Evolutionary conservation across 2,797 vertebrate genomes (phyloP).

Genomic region (Thalassophryne amazonica): DNA sequence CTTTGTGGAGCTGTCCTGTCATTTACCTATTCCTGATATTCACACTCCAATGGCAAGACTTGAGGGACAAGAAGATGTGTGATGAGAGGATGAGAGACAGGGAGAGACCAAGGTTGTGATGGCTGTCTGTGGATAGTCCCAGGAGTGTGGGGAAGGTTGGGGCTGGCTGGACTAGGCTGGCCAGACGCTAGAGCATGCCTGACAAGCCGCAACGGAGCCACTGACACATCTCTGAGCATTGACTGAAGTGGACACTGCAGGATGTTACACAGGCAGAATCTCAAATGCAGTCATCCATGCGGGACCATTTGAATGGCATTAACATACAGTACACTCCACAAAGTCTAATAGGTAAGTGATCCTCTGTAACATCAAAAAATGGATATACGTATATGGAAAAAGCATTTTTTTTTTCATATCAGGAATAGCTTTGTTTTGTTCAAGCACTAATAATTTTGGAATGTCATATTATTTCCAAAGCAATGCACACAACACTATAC

Average conservation of each 20-base stretch:
- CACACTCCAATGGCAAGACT: conserved; percentile 64
- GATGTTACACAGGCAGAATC: conserved; percentile 54
- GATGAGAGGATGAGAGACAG: conserved; percentile 65
- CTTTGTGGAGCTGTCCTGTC: conserved; percentile 57
- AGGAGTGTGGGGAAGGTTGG: conserved; percentile 49
- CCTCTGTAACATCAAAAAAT: not conserved
- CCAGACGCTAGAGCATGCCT: conserved; percentile 68
- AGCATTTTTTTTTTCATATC: too few species aligned
- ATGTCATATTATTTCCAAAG: too few species aligned
- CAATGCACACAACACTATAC: too few species aligned
- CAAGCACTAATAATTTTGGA: too few species aligned
- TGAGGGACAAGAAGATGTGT: conserved; percentile 65
- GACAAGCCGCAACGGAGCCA: conserved; percentile 77
- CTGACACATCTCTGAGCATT: conserved; percentile 69
- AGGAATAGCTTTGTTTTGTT: too few species aligned
- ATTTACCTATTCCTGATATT: conserved; percentile 71
- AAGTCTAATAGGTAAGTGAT: conserved; percentile 21
- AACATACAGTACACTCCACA: conserved; percentile 6
- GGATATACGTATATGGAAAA: not conserved
- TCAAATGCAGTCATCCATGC: conserved; percentile 57
- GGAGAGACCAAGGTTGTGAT: conserved; percentile 55
- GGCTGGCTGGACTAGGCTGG: conserved; percentile 57
- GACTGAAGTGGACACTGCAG: conserved; percentile 67
- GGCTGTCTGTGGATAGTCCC: conserved; percentile 72
- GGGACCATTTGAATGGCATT: conserved; percentile 45